phyloP scores from a whole-genome alignment of 2,797 vertebrate genomes.

The Hoplostethus mediterraneus region DNA sequence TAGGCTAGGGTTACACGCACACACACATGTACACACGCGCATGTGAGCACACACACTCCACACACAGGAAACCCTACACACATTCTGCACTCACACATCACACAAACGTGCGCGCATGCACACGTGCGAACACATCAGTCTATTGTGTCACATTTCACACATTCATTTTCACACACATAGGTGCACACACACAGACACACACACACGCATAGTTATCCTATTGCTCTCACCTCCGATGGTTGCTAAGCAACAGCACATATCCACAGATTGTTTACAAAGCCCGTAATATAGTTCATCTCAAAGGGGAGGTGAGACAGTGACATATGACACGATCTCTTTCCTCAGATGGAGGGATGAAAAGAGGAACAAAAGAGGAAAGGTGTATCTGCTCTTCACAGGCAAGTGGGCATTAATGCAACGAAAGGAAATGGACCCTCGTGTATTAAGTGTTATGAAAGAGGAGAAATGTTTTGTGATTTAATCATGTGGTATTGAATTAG shows the following conservation, averaged over 20 bases:
- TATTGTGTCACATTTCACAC: slow-evolving; percentile 36
- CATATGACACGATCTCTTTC: slow-evolving; percentile 60
- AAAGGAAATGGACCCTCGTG: slow-evolving; percentile 17
- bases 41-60: background rate
- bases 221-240: slow-evolving; percentile 65
- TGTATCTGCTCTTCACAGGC: slow-evolving; percentile 8
- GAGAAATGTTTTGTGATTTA: slow-evolving; percentile 49
- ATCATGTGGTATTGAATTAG: slow-evolving; percentile 2
- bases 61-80: background rate
- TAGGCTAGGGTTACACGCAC: too few relatives aligned
- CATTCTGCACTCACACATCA: background rate
- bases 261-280: slow-evolving; percentile 82
- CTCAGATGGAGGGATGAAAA: slow-evolving; percentile 51
- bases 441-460: slow-evolving; percentile 29
- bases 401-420: slow-evolving; percentile 28
- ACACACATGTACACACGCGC: too few relatives aligned
- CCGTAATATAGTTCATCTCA: slow-evolving; percentile 70
- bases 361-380: slow-evolving; percentile 38
- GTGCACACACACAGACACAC: slow-evolving; percentile 3
- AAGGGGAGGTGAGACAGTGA: slow-evolving; percentile 58
- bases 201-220: slow-evolving; percentile 39
- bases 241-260: slow-evolving; percentile 84
- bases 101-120: slow-evolving; percentile 14
- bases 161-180: background rate
- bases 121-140: slow-evolving; percentile 5